Evolutionary conservation across 2,888 invertebrate species (phyloP).

Genomic region (Ariolimax columbianus): DNA sequence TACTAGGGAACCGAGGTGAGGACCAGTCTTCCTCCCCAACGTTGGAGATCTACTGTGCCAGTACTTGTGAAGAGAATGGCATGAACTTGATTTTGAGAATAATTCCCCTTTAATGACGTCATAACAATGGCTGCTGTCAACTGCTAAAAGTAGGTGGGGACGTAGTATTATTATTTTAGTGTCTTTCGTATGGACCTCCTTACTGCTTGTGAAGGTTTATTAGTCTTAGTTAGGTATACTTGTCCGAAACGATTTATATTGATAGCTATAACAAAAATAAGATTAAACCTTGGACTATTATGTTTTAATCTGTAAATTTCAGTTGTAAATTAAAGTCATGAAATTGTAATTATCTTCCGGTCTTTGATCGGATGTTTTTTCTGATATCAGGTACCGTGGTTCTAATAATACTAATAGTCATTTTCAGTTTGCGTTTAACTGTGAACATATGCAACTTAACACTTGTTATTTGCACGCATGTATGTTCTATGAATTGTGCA

Average conservation of each 20-base stretch:
- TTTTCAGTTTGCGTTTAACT: too few species aligned
- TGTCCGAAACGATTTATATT: background rate
- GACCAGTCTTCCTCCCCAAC: background rate
- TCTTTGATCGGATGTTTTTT: background rate
- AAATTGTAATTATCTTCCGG: background rate
- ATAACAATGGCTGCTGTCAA: slow-evolving; percentile 34
- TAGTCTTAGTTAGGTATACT: background rate
- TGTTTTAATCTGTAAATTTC: background rate
- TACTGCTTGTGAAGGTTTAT: background rate
- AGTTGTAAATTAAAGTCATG: background rate
- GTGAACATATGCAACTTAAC: too few species aligned
- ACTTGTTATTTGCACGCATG: background rate
- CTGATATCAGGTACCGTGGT: background rate
- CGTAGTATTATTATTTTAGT: background rate
- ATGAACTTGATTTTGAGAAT: background rate
- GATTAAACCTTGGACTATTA: background rate
- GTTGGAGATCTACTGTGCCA: background rate
- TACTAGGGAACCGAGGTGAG: too few species aligned
- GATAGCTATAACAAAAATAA: background rate
- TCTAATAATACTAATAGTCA: too few species aligned
- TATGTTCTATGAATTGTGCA: background rate
- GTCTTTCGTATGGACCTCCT: background rate
- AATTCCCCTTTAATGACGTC: slow-evolving; percentile 29
- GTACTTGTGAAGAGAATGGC: too few species aligned
- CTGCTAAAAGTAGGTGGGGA: slow-evolving; percentile 36